phyloP scores from a whole-genome alignment of 2,113 vertebrate species.

The Pedionomus torquatus region DNA sequence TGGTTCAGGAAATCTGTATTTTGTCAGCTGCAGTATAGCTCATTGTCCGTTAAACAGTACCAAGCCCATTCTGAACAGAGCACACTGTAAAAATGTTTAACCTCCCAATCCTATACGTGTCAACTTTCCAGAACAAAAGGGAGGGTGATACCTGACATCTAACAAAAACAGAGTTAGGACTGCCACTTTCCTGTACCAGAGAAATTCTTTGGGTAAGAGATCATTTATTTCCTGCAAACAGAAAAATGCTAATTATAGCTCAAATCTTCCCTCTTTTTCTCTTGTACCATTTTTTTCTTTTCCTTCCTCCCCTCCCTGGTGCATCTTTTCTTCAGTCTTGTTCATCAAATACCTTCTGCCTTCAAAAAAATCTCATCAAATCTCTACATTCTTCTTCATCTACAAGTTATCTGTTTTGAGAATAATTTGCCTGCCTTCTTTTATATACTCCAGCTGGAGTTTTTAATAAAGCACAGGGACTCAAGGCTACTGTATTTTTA shows the following conservation, averaged over 20 bases:
- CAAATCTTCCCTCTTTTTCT: background rate
- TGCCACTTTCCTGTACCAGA: background rate
- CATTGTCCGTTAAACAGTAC: slow-evolving; percentile 38
- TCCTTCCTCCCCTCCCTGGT: background rate
- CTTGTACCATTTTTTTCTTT: background rate
- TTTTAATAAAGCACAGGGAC: slow-evolving; percentile 54
- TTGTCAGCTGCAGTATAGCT: slow-evolving; percentile 53
- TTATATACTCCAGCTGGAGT: slow-evolving; percentile 26
- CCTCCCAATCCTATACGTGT: slow-evolving; percentile 32
- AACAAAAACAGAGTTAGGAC: background rate
- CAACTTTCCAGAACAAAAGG: slow-evolving; percentile 16
- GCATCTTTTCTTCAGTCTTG: background rate
- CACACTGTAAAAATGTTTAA: slow-evolving; percentile 27
- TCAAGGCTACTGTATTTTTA: slow-evolving; percentile 63
- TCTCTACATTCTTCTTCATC: slow-evolving; percentile 24
- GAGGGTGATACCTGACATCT: background rate
- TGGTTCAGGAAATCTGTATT: slow-evolving; percentile 61
- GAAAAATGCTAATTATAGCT: background rate
- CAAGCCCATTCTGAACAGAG: slow-evolving; percentile 17
- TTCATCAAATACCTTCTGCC: background rate
- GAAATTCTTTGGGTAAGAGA: slow-evolving; percentile 13
- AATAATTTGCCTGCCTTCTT: slow-evolving; percentile 34
- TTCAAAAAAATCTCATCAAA: slow-evolving; percentile 39
- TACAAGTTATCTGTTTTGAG: slow-evolving; percentile 28
- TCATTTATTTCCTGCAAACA: slow-evolving; percentile 8